Evolutionary conservation across 2,797 vertebrate species (phyloP).

Genomic region (Avahi laniger): DNA sequence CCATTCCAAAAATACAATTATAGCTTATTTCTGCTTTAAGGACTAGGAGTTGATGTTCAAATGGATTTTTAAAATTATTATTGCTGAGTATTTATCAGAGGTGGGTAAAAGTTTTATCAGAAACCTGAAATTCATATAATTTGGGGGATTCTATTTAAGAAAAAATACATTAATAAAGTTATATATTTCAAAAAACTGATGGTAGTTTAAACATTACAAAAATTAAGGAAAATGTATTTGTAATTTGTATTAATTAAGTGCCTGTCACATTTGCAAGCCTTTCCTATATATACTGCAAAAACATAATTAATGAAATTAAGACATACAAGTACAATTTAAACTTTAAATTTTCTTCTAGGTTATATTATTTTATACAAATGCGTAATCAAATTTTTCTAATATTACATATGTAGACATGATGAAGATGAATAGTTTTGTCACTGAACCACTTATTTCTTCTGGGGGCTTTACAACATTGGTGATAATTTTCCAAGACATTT

Average conservation of each 20-base stretch:
- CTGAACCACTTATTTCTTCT: neutral
- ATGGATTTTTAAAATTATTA: constrained; percentile 50
- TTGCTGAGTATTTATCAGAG: neutral
- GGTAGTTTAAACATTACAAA: neutral
- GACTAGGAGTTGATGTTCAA: constrained; percentile 67
- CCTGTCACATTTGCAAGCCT: neutral
- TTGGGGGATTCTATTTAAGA: neutral
- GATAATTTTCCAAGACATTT: neutral
- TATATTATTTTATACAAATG: neutral
- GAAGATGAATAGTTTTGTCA: neutral
- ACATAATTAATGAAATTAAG: neutral
- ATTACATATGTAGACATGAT: neutral
- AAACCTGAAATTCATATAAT: neutral
- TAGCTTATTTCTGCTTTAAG: constrained; percentile 51
- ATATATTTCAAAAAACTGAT: neutral
- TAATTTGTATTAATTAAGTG: neutral
- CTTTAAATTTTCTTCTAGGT: neutral
- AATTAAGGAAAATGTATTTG: neutral
- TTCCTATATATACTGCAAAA: neutral
- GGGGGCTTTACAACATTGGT: neutral
- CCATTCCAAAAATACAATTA: constrained; percentile 56
- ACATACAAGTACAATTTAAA: neutral
- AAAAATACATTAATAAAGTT: neutral
- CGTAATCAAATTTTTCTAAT: neutral
- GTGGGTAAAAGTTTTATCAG: neutral